Base-by-base conservation (phyloP, 1,140 invertebrate species). In the Phymastichus coffea region DNA sequence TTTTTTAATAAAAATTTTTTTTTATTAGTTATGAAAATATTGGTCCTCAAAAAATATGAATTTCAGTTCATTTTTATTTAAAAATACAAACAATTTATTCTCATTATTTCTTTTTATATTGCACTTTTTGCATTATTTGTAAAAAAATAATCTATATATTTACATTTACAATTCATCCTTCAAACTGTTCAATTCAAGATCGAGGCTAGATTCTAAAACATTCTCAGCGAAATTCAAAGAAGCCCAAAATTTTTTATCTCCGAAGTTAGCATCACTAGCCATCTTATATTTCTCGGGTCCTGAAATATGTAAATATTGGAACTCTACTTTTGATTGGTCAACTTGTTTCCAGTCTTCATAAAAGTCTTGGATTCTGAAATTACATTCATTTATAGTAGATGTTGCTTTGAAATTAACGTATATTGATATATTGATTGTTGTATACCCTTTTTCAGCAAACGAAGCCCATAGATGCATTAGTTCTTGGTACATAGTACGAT, bases 391-490 rank as follows among this genome's bases (percentile, higher is more conserved):
- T n/a, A n/a, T n/a, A n/a, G n/a, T n/a, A n/a, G n/a, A n/a, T n/a
- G n/a, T n/a, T n/a, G n/a, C n/a, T n/a, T n/a, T n/a, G n/a, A n/a
- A n/a, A n/a, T n/a, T n/a, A 47, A 35, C 17, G 22, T 10, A 64
- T 69, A n/a, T n/a, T n/a, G n/a, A n/a, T n/a, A n/a, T n/a, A n/a
- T n/a, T n/a, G n/a, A n/a, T n/a, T n/a, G n/a, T n/a, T n/a, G n/a
- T n/a, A 74, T 75, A 85, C 84, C 83, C 82, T 33, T 75, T 80
- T 12, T 67, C 75, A 12, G 82, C 79, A 66, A 79, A 85, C 25
- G 71, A 78, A 54, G 75, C 74, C 53, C 83, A 74, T 64, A 85
- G 75, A 30, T 82, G 72, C 0, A 82, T 51, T 22, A 86, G 68
- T 4, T 69, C 49, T 23, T 78, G 64, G n/a, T 77, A 77, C 79